Conservation (phyloP, 2,797 vertebrate genomes). For the Spheniscus humboldti region DNA sequence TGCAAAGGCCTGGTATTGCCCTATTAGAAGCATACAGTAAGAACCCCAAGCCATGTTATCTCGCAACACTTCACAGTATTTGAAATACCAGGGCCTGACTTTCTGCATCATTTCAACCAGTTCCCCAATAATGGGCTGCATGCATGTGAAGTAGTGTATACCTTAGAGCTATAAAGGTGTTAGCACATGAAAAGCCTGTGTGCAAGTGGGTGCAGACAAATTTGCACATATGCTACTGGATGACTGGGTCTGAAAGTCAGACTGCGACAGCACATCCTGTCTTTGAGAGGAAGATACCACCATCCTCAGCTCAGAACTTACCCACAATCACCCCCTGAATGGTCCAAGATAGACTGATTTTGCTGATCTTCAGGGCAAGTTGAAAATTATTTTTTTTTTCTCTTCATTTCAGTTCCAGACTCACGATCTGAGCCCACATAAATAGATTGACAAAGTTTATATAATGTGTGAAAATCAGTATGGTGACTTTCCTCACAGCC, state of each 20-base stretch:
- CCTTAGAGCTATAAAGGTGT: not conserved
- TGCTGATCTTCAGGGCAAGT: not conserved
- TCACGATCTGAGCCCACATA: not conserved
- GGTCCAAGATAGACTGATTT: not conserved
- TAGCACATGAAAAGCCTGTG: not conserved
- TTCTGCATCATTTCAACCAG: not conserved
- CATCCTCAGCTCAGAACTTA: not conserved
- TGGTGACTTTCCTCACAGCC: not conserved
- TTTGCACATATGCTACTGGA: not conserved
- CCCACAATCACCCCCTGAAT: not conserved
- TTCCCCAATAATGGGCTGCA: not conserved
- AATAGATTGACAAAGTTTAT: not conserved
- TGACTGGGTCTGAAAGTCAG: not conserved
- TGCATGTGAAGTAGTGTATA: not conserved
- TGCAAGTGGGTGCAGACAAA: not conserved
- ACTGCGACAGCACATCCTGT: not conserved
- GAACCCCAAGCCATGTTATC: not conserved
- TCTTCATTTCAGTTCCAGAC: not conserved
- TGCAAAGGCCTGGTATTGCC: not conserved
- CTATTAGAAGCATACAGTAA: not conserved
- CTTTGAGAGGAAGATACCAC: not conserved
- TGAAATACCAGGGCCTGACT: not conserved
- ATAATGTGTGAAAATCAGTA: not conserved
- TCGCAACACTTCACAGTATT: not conserved
- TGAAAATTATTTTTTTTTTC: not conserved